Evolutionary conservation across 2,888 invertebrate genomes (phyloP), one percentile per base, ranked within the genome.

Genomic region (Mythimna ferrago): DNA sequence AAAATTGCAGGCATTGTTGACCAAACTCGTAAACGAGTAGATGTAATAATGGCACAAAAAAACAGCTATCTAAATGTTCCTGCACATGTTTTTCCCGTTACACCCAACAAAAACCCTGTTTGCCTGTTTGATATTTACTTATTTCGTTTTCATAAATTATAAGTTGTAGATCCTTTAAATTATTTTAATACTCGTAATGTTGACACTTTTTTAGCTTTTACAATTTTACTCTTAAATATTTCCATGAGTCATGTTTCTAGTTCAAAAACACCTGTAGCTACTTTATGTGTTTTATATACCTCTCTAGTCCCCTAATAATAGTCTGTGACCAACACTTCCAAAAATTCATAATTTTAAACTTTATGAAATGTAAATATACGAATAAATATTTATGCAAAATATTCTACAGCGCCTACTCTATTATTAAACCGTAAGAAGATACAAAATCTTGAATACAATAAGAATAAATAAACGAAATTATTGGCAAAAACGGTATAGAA

Each of bases 151-250:
- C 9, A 56, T 21, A 16, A 21, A 11, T 65, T 54, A 41, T 9
- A 44, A 44, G 61, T 60, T 60, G 60, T 60, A n/a, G 38, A 60
- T 38, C 60, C 60, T 38, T 60, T 44, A n/a, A 26, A 41, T 26
- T 61, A 14, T 66, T 11, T 26, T 44, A 61, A 14, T 26, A 26
- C 26, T 26, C 26, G 26, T 44, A 60, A 19, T 66, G 7, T 66
- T 58, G 7, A 66, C n/a, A 14, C 26, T 5, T 6, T 26, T 41
- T 41, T 19, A 19, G 61, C 66, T 66, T 66, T 60, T n/a, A 66
- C 14, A 32, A 41, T 41, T 2, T 58, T 19, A 41, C 58, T 57
- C 57, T 19, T 41, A 1, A 9, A 41, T 14, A 58, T 21, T 66
- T 4, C 6, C 35, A 16, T 57, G 14, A 41, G 26, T 41, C 58